A percentile compares a stretch with the other conserved stretches of the same genome.
Conservation (phyloP, 2,797 vertebrate species). For the Picus viridis region DNA sequence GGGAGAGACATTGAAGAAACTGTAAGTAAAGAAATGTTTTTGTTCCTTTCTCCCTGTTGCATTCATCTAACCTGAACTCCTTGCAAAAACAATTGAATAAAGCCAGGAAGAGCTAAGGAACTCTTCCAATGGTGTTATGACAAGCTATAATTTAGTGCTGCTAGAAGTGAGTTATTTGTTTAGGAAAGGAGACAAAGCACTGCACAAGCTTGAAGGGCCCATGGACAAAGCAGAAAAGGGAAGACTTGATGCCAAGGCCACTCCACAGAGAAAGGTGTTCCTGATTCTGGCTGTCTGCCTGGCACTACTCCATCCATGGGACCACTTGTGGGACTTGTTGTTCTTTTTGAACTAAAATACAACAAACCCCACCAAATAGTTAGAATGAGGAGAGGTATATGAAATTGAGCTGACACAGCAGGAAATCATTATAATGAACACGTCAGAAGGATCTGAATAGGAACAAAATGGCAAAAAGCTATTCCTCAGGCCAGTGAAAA, state of each 20-base stretch:
- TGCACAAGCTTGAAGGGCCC: slow-evolving; percentile 75
- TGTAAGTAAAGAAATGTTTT: slow-evolving; percentile 67
- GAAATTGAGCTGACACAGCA: neutral
- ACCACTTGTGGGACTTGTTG: slow-evolving; percentile 75
- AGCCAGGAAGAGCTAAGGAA: neutral
- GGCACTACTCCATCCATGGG: slow-evolving; percentile 81
- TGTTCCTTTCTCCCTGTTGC: neutral
- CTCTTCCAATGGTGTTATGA: neutral
- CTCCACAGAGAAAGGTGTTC: slow-evolving; percentile 77
- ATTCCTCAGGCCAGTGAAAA: neutral
- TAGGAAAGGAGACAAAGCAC: slow-evolving; percentile 79
- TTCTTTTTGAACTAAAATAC: neutral
- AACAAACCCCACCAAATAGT: neutral
- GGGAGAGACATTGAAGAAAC: slow-evolving; percentile 74
- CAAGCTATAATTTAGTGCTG: neutral
- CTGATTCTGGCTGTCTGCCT: slow-evolving; percentile 77
- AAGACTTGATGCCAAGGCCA: slow-evolving; percentile 76
- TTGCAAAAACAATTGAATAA: neutral
- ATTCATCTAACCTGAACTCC: neutral
- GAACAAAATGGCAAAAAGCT: neutral
- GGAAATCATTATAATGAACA: neutral
- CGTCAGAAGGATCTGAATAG: neutral
- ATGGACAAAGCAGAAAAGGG: slow-evolving; percentile 78
- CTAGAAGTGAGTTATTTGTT: neutral
- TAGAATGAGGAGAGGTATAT: neutral